Conservation (phyloP, 2,113 vertebrate genomes). For the Tetrao urogallus region DNA sequence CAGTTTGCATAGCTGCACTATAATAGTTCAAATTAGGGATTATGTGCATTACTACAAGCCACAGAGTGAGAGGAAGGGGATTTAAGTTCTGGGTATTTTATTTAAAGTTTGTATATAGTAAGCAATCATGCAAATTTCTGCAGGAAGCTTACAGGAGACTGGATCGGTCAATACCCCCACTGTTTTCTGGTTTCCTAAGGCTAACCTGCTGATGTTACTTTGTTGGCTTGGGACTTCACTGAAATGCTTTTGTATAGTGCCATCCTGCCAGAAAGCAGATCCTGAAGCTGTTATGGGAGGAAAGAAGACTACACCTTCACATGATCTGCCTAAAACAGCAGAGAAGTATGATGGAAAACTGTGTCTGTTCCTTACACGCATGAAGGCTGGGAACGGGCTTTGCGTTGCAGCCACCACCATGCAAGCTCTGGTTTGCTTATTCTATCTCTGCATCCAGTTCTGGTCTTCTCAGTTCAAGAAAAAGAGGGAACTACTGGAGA, state of each 20-base stretch:
- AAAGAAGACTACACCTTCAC: not conserved
- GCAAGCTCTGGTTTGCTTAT: not conserved
- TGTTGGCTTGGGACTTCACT: not conserved
- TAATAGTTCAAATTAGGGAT: not conserved
- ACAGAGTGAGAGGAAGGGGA: not conserved
- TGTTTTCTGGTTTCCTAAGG: not conserved
- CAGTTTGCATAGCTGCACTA: not conserved
- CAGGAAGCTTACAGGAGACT: not conserved
- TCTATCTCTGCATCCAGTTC: not conserved
- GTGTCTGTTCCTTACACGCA: rapidly evolving
- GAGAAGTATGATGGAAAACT: not conserved
- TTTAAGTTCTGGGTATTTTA: not conserved
- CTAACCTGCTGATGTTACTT: not conserved
- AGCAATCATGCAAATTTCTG: not conserved
- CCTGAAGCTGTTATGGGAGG: not conserved
- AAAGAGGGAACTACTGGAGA: no score
- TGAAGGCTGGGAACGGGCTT: not conserved
- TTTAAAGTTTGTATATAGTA: not conserved
- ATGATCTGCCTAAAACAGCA: not conserved
- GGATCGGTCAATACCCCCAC: rapidly evolving
- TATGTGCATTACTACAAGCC: rapidly evolving
- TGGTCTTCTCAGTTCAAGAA: no score
- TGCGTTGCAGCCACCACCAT: not conserved
- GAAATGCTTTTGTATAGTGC: not conserved
- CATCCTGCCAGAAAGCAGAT: not conserved